Evolutionary conservation across 2,797 vertebrate genomes (phyloP).

Genomic region (Toxotes lorentzi): DNA sequence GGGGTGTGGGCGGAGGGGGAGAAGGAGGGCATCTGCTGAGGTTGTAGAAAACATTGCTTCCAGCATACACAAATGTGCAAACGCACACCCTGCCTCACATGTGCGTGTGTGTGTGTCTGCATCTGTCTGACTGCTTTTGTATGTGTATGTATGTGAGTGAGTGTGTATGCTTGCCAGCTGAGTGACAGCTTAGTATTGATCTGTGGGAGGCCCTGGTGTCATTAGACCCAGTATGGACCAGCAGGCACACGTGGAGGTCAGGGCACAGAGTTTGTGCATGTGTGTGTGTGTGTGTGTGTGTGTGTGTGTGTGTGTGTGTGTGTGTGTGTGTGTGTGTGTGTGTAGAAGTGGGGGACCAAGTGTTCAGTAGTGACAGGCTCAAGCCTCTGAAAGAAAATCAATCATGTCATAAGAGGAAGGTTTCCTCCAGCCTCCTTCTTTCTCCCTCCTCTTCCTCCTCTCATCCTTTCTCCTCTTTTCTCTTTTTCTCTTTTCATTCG

Average conservation of each 20-base stretch:
- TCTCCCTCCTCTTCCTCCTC: constrained; percentile 50
- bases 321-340: constrained; percentile 41
- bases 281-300: constrained; percentile 40
- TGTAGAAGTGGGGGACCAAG: constrained; percentile 77
- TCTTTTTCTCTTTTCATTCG: constrained; percentile 29
- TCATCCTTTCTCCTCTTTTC: constrained; percentile 59
- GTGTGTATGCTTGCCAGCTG: constrained; percentile 82
- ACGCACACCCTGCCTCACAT: constrained; percentile 67
- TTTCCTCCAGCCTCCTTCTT: constrained; percentile 90
- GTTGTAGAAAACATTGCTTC: constrained; percentile 83
- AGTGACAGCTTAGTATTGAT: constrained; percentile 98
- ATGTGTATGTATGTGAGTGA: constrained; percentile 30
- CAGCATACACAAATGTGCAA: constrained; percentile 84
- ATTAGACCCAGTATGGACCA: constrained; percentile 96
- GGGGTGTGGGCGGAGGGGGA: constrained; percentile 8
- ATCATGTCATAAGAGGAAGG: constrained; percentile 99
- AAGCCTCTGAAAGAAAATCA: constrained; percentile 97
- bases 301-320: constrained; percentile 46
- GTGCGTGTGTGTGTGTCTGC: constrained; percentile 48
- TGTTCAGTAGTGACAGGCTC: constrained; percentile 95
- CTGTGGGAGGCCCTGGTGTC: constrained; percentile 95
- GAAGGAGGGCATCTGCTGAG: constrained; percentile 80
- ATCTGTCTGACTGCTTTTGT: constrained; percentile 49
- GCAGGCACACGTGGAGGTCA: constrained; percentile 96
- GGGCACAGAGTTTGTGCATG: constrained; percentile 81